Percentiles rank a stretch among this genome's conserved stretches.
Evolutionary conservation across 1,140 invertebrate genomes (phyloP).

Genomic region (Drosophila burlai): DNA sequence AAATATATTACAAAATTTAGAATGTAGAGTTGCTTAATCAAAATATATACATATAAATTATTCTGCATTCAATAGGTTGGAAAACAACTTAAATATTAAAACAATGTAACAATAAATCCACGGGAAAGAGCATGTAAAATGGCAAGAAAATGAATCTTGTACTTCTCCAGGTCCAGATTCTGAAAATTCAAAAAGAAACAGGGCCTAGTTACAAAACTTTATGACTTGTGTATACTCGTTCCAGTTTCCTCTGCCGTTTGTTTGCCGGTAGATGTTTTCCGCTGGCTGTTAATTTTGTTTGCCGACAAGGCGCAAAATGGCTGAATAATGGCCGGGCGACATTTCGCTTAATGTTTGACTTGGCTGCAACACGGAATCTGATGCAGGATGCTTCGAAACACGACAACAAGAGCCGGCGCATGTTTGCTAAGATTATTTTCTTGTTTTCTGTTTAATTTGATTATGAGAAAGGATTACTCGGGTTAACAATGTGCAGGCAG

Average conservation of each 20-base stretch:
- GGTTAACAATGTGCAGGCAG: neutral
- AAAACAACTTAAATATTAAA: neutral
- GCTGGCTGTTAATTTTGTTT: conserved; percentile 50
- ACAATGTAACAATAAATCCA: neutral
- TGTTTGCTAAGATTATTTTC: conserved; percentile 50
- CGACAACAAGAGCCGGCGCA: conserved; percentile 11
- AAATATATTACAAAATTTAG: neutral
- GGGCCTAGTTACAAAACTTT: conserved; percentile 51
- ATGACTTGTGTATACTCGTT: conserved; percentile 52
- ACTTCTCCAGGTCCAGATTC: conserved; percentile 12
- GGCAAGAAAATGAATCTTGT: neutral
- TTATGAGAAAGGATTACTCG: conserved; percentile 27
- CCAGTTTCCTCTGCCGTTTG: conserved; percentile 18
- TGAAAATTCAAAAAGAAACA: conserved; percentile 2
- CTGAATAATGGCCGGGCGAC: conserved; percentile 58
- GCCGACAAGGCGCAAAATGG: conserved; percentile 61
- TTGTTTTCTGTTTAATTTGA: conserved; percentile 40
- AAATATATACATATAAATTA: neutral
- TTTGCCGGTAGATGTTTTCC: conserved; percentile 30
- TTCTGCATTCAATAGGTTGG: neutral
- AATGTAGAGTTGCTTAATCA: neutral
- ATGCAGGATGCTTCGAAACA: conserved; percentile 36
- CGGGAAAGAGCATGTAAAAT: conserved; percentile 2
- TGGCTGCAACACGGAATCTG: conserved; percentile 41
- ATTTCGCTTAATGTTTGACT: conserved; percentile 62